Evolutionary conservation across 2,797 vertebrate species (phyloP), one percentile per base, ranked within the genome.

Genomic region (Carapus acus): DNA sequence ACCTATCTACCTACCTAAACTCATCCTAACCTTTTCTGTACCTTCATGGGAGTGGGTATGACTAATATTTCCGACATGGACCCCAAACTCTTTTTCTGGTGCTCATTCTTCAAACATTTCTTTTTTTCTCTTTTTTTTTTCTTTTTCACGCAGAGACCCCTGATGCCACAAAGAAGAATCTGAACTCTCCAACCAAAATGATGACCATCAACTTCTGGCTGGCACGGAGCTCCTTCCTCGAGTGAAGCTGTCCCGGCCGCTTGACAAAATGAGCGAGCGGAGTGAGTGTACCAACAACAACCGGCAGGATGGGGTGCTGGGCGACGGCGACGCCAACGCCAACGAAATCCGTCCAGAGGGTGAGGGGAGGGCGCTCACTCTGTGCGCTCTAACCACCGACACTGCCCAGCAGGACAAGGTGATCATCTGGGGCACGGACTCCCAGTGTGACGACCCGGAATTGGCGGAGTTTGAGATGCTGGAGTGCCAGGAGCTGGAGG

Each of bases 301-400:
- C 43, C 89, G 85, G 77, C 77, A 58, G 43, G 79, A 57, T 13
- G 75, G 57, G 2, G 21, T 84, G 58, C 64, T 75, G 29, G 77
- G 59, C 33, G 73, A 88, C 6, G 92, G 88, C 2, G 92, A 97
- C 46, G 79, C 85, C 22, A 99, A 99, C 47, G 96, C 94, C 78
- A 99, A 98, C 63, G 84, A 90, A 15, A 87, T 97, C 69, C 73
- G 71, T 56, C 53, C 81, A 5, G 85, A 87, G 47, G 71, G 81
- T 20, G 66, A 50, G 14, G 61, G 66, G 21, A 70, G 62, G 49
- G 67, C 62, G 4, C 69, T 71, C 41, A 84, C 83, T 53, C 65
- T 82, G 48, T 77, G 82, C 0, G 76, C 61, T 7, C 59, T 67
- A 37, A 71, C 40, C 43, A 73, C 80, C 46, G 87, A 87, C 40